Evolutionary conservation across 2,797 vertebrate genomes (phyloP).

Genomic region (Poeciliopsis gracilis): DNA sequence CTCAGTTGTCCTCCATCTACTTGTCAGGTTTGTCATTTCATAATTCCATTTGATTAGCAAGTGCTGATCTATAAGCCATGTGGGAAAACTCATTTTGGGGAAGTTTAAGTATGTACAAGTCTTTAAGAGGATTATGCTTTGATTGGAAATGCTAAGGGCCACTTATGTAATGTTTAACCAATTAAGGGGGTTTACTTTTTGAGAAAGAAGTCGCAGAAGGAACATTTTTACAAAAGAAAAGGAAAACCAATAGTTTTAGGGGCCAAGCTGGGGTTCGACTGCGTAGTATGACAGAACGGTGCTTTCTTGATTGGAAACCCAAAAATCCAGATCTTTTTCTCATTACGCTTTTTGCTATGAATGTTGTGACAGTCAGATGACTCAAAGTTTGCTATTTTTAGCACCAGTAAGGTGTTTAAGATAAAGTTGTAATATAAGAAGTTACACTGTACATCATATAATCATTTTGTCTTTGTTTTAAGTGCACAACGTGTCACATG

Average conservation of each 20-base stretch:
- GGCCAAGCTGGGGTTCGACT: not conserved
- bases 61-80: slow-evolving; percentile 44
- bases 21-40: slow-evolving; percentile 47
- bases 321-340: not conserved
- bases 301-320: not conserved
- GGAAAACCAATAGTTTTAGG: not conserved
- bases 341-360: not conserved
- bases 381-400: not conserved
- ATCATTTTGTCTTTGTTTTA: not conserved
- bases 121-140: slow-evolving; percentile 53
- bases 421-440: not conserved
- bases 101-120: slow-evolving; percentile 42
- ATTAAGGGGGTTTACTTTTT: slow-evolving; percentile 18
- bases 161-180: slow-evolving; percentile 45
- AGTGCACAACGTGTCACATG: not conserved
- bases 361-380: not conserved
- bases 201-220: not conserved
- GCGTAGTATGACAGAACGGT: not conserved
- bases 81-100: slow-evolving; percentile 45
- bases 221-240: not conserved
- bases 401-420: too few relatives aligned
- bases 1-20: slow-evolving; percentile 22
- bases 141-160: slow-evolving; percentile 40
- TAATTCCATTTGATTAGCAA: slow-evolving; percentile 42
- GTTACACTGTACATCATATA: not conserved